phyloP scores from a whole-genome alignment of 2,113 vertebrate genomes.

The rabbit (Oryctolagus cuniculus) region mOryCun1.1 NC_091442.1:74649501-74650000 shows the following conservation, averaged over 20 bases:
- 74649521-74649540: slow-evolving; percentile 18
- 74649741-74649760: not conserved
- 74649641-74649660: not conserved
- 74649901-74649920: not conserved
- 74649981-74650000: not conserved
- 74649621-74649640: not conserved
- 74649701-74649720: not conserved
- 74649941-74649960: not conserved
- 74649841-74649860: not conserved
- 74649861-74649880: not conserved
- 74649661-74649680: not conserved
- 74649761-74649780: not conserved
- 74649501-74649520: not conserved
- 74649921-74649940: not conserved
- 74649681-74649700: not conserved
- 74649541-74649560: not conserved
- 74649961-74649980: not conserved
- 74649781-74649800: not conserved
- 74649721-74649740: not conserved
- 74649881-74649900: not conserved
- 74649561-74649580: slow-evolving; percentile 1
- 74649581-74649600: slow-evolving; percentile 41
- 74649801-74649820: not conserved
- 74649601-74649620: not conserved
- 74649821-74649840: not conserved